Base-by-base conservation (phyloP, 2,888 invertebrate genomes). In the Temnothorax ravouxi region DNA sequence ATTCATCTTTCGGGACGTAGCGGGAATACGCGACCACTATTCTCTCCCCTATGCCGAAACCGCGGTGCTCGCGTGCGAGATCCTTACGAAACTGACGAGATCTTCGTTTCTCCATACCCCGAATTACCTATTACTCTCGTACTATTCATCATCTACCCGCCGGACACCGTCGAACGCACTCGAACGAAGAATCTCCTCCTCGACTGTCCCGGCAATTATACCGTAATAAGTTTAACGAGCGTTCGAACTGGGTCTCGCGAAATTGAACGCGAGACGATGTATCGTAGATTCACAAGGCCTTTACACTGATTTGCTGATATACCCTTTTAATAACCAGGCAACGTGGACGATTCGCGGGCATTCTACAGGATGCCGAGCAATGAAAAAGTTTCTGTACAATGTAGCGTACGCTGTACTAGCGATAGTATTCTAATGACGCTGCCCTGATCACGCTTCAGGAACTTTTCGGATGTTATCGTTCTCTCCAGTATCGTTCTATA, bases 321-420 rank as follows among this genome's bases (percentile, higher is more conserved):
- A 88, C 67, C 75, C 71, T 79, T 79, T 66, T 77, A 77, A 76
- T 66, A 66, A 77, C 71, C 90, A 84, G 92, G 92, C 92, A 92
- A 89, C 62, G 91, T 88, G 87, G 89, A 91, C 81, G 88, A 91
- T 86, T 89, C 87, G 54, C 54, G 82, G 91, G 91, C 88, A 87
- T 86, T 88, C 76, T 85, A 88, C 86, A 84, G 90, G 86, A 91
- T 88, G 88, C 83, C 79, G 88, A 83, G 81, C 76, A 80, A 79
- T 47, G 29, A 72, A 84, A 77, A 64, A 66, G 76, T 83, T 84
- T 34, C 34, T 34, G 34, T 29, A 54, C 34, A 34, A 47, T 47
- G 34, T 69, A 83, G 34, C 61, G 84, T 84, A 84, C 79, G 89
- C 85, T 88, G 85, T 84, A 84, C 56, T 86, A 86, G 88, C 88